Percentiles rank a stretch among this genome's conserved stretches.
These are phyloP conservation scores for Mola mola DNA, from an alignment of 2,113 vertebrate genomes.

Conservation along the genomic window DNA sequence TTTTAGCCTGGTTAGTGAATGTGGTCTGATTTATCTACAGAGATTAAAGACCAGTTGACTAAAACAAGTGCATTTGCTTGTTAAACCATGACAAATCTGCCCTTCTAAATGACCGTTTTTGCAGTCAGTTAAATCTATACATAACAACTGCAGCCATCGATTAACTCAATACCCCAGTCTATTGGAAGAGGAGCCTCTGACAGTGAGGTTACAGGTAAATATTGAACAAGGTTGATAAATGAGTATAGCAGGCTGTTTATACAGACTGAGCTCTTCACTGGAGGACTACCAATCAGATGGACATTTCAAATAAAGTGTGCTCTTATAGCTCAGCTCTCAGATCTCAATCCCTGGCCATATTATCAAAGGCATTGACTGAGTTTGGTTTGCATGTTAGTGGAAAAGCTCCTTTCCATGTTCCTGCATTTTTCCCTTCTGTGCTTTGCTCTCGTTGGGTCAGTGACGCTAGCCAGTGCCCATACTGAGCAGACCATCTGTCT, in stretches of 20 bases:
- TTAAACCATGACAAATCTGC: conserved; percentile 59
- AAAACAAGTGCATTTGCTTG: conserved; percentile 61
- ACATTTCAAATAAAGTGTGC: conserved; percentile 65
- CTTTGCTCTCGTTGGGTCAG: conserved; percentile 55
- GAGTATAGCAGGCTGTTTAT: conserved; percentile 31
- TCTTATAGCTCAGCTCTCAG: conserved; percentile 41
- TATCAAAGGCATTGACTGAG: conserved; percentile 53
- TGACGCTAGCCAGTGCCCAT: conserved; percentile 68
- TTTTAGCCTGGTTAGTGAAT: background rate
- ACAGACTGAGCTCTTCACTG: conserved; percentile 36
- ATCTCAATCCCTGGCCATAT: conserved; percentile 39
- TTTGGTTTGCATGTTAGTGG: conserved; percentile 39
- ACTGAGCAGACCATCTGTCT: conserved; percentile 78
- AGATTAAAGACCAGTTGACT: conserved; percentile 58
- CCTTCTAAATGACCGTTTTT: conserved; percentile 40
- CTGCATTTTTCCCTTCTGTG: conserved; percentile 53
- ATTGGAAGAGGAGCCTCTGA: conserved; percentile 50
- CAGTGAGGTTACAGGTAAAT: conserved; percentile 57
- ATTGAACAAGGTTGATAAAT: conserved; percentile 68
- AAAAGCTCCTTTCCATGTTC: conserved; percentile 57
- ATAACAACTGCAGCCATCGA: conserved; percentile 48
- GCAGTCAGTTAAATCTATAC: conserved; percentile 67
- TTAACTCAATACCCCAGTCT: conserved; percentile 56
- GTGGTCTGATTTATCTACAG: conserved; percentile 46
- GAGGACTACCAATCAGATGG: conserved; percentile 65